These are phyloP conservation scores for Pelecanus crispus DNA, from an alignment of 2,113 vertebrate genomes.

Conservation along the genomic window DNA sequence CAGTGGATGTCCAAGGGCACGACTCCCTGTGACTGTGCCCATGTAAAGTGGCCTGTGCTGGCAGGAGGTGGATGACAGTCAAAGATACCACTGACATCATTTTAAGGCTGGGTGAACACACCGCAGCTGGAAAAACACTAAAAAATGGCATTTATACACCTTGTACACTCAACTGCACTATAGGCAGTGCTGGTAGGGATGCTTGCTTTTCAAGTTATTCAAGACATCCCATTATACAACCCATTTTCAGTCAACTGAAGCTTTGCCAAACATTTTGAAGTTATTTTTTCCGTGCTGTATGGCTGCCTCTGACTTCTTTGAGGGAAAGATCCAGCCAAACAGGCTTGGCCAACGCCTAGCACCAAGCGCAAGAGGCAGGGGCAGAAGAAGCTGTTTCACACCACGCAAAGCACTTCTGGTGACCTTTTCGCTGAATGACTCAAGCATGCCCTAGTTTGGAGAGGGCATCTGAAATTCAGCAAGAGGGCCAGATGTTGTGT, in stretches of 20 bases:
- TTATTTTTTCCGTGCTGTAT: neutral
- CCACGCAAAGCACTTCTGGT: accelerated
- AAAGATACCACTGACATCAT: slow-evolving; percentile 9
- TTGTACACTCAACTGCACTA: neutral
- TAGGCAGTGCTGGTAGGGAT: neutral
- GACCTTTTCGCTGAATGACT: neutral
- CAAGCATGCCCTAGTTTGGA: neutral
- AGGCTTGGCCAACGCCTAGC: neutral
- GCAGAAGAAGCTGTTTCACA: neutral
- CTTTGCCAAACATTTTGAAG: neutral
- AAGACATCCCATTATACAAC: neutral
- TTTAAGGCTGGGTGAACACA: neutral
- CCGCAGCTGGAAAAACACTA: neutral
- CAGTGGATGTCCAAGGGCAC: neutral
- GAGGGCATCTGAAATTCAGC: neutral
- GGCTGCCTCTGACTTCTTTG: neutral
- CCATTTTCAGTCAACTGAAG: neutral
- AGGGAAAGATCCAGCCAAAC: neutral
- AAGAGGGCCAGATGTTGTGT: neutral
- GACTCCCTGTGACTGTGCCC: accelerated
- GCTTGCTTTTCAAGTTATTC: neutral
- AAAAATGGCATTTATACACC: neutral
- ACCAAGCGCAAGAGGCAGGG: neutral
- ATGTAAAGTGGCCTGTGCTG: neutral
- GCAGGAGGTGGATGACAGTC: neutral